Percentiles rank a stretch among this genome's conserved stretches.
phyloP scores from a whole-genome alignment of 2,113 vertebrate genomes.

The Balaeniceps rex region DNA sequence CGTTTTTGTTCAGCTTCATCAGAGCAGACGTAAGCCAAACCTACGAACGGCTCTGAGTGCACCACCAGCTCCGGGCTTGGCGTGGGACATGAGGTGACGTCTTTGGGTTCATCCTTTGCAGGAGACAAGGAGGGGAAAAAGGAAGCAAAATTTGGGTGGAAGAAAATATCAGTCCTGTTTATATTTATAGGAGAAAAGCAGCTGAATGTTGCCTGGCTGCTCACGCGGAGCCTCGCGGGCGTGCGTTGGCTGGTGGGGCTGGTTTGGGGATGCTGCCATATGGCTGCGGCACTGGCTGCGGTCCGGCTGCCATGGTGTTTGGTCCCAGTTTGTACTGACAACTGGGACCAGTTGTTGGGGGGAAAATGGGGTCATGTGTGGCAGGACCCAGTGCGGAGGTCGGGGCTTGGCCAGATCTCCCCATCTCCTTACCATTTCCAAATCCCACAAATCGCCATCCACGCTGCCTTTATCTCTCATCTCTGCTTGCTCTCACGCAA shows the following conservation, averaged over 20 bases:
- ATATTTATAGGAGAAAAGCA: neutral
- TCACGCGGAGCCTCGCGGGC: fast-evolving
- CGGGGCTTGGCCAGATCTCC: neutral
- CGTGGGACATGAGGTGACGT: neutral
- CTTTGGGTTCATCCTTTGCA: neutral
- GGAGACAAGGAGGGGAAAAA: neutral
- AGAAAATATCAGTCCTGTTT: neutral
- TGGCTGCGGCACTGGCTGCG: fast-evolving
- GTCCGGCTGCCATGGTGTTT: fast-evolving
- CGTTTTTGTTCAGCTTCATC: neutral
- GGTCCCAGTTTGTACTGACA: neutral
- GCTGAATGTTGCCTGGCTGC: neutral
- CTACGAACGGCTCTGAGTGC: fast-evolving
- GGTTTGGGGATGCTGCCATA: neutral
- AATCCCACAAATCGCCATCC: fast-evolving
- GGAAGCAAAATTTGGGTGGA: neutral
- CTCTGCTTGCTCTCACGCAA: neutral
- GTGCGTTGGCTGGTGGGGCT: fast-evolving
- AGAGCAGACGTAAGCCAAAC: neutral
- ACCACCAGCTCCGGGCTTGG: fast-evolving
- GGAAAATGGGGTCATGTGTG: fast-evolving
- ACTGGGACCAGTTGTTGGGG: neutral
- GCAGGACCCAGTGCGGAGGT: fast-evolving
- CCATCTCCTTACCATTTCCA: neutral
- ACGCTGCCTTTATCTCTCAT: fast-evolving